A percentile compares a stretch with the other conserved stretches of the same genome.
These are phyloP conservation scores for Myiotriccus ornatus DNA, from an alignment of 2,797 vertebrate genomes.

Conservation along the genomic window DNA sequence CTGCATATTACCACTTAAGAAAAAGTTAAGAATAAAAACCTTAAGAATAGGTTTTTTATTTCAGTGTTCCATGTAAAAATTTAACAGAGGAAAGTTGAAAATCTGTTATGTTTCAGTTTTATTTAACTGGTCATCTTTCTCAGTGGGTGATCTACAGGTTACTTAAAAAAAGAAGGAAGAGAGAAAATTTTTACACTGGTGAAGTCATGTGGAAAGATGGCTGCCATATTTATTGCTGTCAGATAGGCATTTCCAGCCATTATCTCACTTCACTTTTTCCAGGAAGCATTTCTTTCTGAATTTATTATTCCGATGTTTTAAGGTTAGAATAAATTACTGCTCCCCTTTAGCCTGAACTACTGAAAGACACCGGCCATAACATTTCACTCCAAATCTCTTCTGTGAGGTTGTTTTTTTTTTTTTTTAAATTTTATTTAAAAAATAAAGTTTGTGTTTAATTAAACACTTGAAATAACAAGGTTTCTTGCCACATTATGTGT, in stretches of 20 bases:
- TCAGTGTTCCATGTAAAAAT: not conserved
- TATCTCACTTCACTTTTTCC: not conserved
- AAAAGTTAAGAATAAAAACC: not conserved
- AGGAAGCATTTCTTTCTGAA: not conserved
- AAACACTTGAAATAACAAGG: not conserved
- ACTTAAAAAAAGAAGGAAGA: not conserved
- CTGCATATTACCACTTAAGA: not conserved
- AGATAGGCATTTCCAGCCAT: not conserved
- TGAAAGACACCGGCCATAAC: not conserved
- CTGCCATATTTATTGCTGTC: not conserved
- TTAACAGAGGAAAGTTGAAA: not conserved
- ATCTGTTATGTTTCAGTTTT: not conserved
- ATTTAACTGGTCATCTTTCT: not conserved
- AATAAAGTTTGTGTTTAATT: not conserved
- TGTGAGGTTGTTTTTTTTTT: not conserved
- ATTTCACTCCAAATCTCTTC: not conserved
- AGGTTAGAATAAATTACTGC: not conserved
- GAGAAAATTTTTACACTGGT: not conserved
- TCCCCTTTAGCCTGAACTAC: not conserved
- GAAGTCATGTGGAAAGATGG: not conserved
- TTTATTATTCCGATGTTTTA: not conserved
- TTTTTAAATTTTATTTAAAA: not conserved
- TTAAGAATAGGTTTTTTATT: not conserved
- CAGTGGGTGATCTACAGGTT: not conserved
- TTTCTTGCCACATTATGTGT: not conserved